Evolutionary conservation across 35 echinoderm and acorn worm genomes (phyloP).

Genomic region (Heliocidaris erythrogramma): DNA sequence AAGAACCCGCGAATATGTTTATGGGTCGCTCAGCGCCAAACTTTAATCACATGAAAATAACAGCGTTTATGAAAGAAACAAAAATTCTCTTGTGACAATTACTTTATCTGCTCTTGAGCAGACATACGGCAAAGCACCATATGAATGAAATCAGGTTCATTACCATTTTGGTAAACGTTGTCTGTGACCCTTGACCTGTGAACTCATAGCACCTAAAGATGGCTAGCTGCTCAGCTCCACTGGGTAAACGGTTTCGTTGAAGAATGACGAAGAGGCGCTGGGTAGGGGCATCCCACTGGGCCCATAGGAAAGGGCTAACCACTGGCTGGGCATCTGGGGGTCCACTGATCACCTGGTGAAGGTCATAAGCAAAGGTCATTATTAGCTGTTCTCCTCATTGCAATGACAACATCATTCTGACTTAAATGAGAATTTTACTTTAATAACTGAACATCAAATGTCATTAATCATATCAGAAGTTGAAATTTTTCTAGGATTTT

Average conservation of each 20-base stretch:
- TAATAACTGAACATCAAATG: background rate
- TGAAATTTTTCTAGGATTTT: background rate
- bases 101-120: too few relatives aligned
- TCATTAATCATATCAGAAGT: background rate
- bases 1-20: too few relatives aligned
- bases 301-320: slow-evolving; percentile 60
- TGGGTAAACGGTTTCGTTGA: slow-evolving; percentile 7
- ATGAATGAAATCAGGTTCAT: background rate
- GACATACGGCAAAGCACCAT: too few relatives aligned
- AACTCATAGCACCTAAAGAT: slow-evolving; percentile 66
- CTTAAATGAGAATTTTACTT: background rate
- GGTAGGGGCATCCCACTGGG: slow-evolving; percentile 68
- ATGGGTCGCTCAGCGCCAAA: too few relatives aligned
- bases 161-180: slow-evolving; percentile 58
- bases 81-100: too few relatives aligned
- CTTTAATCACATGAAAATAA: too few relatives aligned
- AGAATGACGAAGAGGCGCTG: slow-evolving; percentile 58
- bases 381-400: background rate
- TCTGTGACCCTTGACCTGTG: slow-evolving; percentile 52
- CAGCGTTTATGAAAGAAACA: too few relatives aligned
- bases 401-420: background rate
- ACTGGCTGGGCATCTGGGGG: slow-evolving; percentile 60
- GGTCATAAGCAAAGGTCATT: background rate
- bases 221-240: background rate
- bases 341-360: slow-evolving; percentile 64